A percentile compares a stretch with the other conserved stretches of the same genome.
Conservation (phyloP, 2,888 invertebrate species). For the Eilema depressum region DNA sequence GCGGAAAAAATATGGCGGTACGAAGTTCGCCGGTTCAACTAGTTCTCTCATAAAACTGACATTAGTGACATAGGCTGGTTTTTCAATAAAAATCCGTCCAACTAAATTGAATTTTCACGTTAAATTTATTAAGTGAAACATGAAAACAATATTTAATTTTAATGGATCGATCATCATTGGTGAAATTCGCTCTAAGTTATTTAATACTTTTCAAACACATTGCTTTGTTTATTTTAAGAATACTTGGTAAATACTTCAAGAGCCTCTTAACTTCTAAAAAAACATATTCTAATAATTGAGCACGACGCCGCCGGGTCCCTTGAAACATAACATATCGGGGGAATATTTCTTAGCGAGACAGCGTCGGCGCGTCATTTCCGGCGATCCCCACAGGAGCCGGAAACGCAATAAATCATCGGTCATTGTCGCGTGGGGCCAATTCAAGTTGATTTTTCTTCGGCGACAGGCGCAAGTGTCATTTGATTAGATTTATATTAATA, state of each 20-base stretch:
- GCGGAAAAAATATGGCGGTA: too few species aligned
- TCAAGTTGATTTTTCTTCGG: conserved; percentile 74
- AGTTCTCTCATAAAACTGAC: too few species aligned
- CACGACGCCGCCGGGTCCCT: conserved; percentile 40
- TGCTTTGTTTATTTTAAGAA: neutral
- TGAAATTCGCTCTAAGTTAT: neutral
- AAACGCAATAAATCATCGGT: conserved; percentile 78
- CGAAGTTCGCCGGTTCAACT: too few species aligned
- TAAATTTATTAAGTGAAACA: too few species aligned
- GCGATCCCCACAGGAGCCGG: conserved; percentile 60
- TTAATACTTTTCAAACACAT: neutral
- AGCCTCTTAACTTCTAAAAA: conserved; percentile 29
- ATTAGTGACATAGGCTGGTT: too few species aligned
- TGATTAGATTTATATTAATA: conserved; percentile 39
- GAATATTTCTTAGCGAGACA: conserved; percentile 62
- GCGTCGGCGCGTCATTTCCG: conserved; percentile 64
- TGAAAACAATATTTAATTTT: neutral
- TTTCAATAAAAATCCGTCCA: too few species aligned
- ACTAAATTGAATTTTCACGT: too few species aligned
- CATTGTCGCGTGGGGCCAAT: conserved; percentile 75
- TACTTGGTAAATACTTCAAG: too few species aligned
- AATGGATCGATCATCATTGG: neutral
- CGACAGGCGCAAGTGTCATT: conserved; percentile 44
- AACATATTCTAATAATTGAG: conserved; percentile 58
- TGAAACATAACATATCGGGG: conserved; percentile 60